Percentiles rank a stretch among this genome's conserved stretches.
Evolutionary conservation across 2,797 vertebrate species (phyloP).

Genomic region (Channallabes apus): DNA sequence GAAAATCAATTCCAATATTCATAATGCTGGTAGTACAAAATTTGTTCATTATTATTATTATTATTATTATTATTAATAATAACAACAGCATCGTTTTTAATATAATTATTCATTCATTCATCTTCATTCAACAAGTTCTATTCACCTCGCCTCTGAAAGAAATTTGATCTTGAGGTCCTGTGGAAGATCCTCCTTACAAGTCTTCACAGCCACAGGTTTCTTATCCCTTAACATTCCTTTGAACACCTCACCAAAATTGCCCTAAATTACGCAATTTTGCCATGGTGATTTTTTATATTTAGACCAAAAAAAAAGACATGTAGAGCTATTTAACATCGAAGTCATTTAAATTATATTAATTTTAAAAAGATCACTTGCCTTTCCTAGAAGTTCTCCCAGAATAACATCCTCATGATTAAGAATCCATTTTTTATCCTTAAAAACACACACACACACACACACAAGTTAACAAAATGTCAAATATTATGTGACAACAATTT

Average conservation of each 20-base stretch:
- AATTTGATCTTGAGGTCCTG: conserved; percentile 97
- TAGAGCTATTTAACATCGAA: background rate
- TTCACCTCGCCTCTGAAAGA: conserved; percentile 92
- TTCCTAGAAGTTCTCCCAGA: conserved; percentile 92
- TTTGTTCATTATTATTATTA: background rate
- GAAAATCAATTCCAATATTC: background rate
- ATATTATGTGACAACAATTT: background rate
- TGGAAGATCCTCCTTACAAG: conserved; percentile 96
- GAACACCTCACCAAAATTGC: conserved; percentile 97
- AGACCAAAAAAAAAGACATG: background rate
- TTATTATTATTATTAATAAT: background rate
- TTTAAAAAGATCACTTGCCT: conserved; percentile 74
- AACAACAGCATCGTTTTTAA: background rate
- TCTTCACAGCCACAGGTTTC: conserved; percentile 91
- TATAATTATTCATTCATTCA: background rate
- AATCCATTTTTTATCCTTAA: conserved; percentile 96
- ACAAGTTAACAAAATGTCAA: background rate
- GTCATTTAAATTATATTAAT: background rate
- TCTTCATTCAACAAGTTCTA: background rate
- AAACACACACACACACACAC: background rate
- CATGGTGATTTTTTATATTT: background rate
- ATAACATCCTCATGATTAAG: conserved; percentile 94
- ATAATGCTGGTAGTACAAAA: background rate
- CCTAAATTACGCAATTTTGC: conserved; percentile 68
- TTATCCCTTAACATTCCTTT: conserved; percentile 94